Evolutionary conservation across 2,888 invertebrate genomes (phyloP), one percentile per base, ranked within the genome.

Genomic region (Sarcophaga rosellei): DNA sequence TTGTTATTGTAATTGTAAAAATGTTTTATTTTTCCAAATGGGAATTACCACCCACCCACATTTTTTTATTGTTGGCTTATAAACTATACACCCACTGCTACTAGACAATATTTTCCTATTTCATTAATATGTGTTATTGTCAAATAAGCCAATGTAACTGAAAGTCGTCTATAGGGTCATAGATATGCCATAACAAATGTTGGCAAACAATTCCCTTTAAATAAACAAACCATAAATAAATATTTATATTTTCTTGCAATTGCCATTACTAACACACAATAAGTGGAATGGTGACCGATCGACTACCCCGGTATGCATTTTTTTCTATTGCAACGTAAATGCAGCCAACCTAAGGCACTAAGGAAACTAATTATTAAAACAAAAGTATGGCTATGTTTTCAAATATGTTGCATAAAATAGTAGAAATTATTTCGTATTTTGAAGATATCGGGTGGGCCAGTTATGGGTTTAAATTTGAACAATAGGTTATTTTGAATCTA

Each of bases 41-140:
- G 1, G 72, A 70, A 84, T 72, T 76, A 62, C 69, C 77, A 76
- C 84, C 76, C 78, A 78, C 74, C 70, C 70, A 70, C 79, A 72
- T 69, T 57, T 25, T 4, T 5, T 23, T 47, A 1, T 8, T 44
- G 4, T 35, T 1, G 11, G 68, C 59, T 61, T 72, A 47, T 15
- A 53, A 15, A 79, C 74, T 63, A 74, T 86, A 84, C 84, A 86
- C 84, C 84, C 86, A 86, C 84, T 84, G 86, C 86, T 72, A 84
- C 86, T 53, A 17, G 17, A 65, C 73, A n/a, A n/a, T 65, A 79
- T 59, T 63, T 53, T 20, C 17, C 15, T 53, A 53, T 53, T 53
- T 53, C 12, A 53, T 53, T 53, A 53, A 15, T 53, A 12, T 15
- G 17, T 53, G 15, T 53, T n/a, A n/a, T 62, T 25, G 20, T 12